Percentiles rank a stretch among this genome's conserved stretches.
Conservation (phyloP, 2,113 vertebrate genomes). For the Emydocephalus ijimae region DNA sequence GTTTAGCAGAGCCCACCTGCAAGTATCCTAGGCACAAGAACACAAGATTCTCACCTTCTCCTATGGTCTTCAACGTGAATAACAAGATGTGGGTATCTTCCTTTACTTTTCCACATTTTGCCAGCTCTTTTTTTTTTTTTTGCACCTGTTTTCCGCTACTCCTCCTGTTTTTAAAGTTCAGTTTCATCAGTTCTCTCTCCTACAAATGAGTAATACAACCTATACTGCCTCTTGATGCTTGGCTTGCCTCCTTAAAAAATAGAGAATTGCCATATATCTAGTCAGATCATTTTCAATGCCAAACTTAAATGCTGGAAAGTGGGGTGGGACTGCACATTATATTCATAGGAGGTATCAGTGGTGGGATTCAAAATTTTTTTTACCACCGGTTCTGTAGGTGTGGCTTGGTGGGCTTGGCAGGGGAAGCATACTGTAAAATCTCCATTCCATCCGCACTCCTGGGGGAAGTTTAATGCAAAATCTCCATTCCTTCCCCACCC, state of each 20-base stretch:
- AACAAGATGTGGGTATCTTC: not conserved
- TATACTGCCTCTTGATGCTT: not conserved
- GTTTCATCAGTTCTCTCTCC: not conserved
- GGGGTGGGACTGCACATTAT: not conserved
- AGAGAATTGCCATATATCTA: not conserved
- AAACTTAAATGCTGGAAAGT: not conserved
- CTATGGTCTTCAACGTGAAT: not conserved
- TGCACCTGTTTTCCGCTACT: not conserved
- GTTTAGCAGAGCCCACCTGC: not conserved
- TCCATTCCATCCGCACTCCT: no score
- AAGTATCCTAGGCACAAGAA: not conserved
- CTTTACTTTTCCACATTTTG: not conserved
- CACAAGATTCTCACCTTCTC: not conserved
- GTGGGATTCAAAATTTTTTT: no score
- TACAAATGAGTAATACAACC: not conserved
- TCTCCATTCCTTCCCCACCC: no score
- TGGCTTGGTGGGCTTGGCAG: no score
- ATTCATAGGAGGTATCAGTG: not conserved
- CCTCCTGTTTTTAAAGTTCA: not conserved
- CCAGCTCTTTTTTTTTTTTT: not conserved
- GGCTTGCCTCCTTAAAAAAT: not conserved
- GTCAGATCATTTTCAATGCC: not conserved
- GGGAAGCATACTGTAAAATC: no score
- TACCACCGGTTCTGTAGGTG: no score
- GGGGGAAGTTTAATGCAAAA: no score